Evolutionary conservation across 2,797 vertebrate genomes (phyloP).

Genomic region (Microcaecilia unicolor): DNA sequence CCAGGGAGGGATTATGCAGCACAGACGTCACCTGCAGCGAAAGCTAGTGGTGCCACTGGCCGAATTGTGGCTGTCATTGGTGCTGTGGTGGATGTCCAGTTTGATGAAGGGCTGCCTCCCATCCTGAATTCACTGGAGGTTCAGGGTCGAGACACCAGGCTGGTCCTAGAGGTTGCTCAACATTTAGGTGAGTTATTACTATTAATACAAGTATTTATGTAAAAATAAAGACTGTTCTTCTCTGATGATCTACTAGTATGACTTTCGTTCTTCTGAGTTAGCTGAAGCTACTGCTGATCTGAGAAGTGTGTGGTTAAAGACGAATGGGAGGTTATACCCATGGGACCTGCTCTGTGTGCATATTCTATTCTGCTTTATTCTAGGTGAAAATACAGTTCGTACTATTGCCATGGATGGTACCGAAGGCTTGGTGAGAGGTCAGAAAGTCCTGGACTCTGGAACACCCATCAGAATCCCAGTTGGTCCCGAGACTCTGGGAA

Average conservation of each 20-base stretch:
- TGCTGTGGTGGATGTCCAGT: constrained; percentile 94
- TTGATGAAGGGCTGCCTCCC: constrained; percentile 88
- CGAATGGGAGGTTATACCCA: background rate
- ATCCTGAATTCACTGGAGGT: constrained; percentile 94
- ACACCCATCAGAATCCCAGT: constrained; percentile 94
- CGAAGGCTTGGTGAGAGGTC: constrained; percentile 88
- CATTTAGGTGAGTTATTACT: constrained; percentile 68
- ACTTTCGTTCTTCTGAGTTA: constrained; percentile 93
- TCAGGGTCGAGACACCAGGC: constrained; percentile 73
- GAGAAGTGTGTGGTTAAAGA: constrained; percentile 52
- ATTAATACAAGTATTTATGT: background rate
- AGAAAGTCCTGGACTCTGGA: constrained; percentile 86
- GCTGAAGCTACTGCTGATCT: constrained; percentile 74
- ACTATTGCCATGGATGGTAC: constrained; percentile 97
- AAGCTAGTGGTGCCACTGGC: constrained; percentile 45
- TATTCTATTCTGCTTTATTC: background rate
- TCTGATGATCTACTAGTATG: constrained; percentile 63
- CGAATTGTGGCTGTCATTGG: constrained; percentile 93
- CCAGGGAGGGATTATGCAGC: constrained; percentile 83
- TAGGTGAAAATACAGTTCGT: constrained; percentile 90
- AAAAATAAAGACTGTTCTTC: too few relatives aligned
- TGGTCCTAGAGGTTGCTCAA: constrained; percentile 93
- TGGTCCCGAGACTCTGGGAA: constrained; percentile 89
- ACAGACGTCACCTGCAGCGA: constrained; percentile 60
- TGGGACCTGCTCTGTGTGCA: background rate